Percentiles rank a stretch among this genome's conserved stretches.
Evolutionary conservation across 2,797 vertebrate genomes (phyloP).

Genomic region (Megalops cyprinoides): DNA sequence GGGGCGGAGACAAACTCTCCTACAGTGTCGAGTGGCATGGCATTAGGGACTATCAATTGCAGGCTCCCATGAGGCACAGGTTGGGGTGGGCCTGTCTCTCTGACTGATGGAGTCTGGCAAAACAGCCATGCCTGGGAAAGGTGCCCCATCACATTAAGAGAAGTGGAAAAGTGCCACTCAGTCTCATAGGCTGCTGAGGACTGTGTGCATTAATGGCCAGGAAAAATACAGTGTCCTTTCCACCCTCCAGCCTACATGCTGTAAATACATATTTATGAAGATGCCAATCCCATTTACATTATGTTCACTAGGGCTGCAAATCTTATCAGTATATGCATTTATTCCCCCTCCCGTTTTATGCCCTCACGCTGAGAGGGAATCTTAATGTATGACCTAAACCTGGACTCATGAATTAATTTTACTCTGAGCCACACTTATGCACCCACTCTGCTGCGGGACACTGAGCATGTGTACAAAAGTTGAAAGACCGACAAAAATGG

Average conservation of each 20-base stretch:
- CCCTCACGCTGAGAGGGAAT: neutral
- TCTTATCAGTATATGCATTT: neutral
- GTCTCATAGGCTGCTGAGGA: constrained; percentile 1
- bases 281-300: constrained; percentile 24
- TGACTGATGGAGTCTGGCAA: constrained; percentile 33
- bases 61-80: neutral
- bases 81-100: constrained; percentile 15
- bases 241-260: constrained; percentile 21
- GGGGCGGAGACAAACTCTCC: neutral
- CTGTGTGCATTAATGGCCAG: neutral
- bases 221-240: constrained; percentile 24
- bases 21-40: neutral
- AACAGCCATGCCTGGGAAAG: neutral
- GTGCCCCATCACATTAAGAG: constrained; percentile 17
- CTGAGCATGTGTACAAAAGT: neutral
- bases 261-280: constrained; percentile 35
- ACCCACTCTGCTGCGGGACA: no score
- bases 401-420: neutral
- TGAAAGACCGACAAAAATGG: neutral
- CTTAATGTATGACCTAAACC: neutral
- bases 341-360: neutral
- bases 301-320: constrained; percentile 15
- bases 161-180: constrained; percentile 22
- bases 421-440: no score
- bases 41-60: constrained; percentile 24